These are phyloP conservation scores for Lycaena phlaeas DNA, from an alignment of 2,888 invertebrate genomes.

Conservation along the genomic window DNA sequence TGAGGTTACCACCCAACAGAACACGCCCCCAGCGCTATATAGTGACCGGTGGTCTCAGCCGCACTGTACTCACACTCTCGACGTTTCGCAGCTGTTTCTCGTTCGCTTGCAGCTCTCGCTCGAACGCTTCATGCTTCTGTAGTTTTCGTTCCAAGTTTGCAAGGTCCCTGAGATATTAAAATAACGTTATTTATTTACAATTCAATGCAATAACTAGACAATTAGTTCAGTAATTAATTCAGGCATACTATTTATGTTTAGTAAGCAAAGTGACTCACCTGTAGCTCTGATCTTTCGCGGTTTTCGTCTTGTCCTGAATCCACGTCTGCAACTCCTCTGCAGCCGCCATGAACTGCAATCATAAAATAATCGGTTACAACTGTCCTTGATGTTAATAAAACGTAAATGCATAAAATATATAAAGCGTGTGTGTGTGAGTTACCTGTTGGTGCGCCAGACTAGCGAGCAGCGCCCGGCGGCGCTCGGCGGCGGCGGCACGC, in stretches of 20 bases:
- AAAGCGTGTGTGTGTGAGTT: too few species aligned
- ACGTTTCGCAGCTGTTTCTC: conserved; percentile 92
- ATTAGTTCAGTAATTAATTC: too few species aligned
- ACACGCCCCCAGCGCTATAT: neutral
- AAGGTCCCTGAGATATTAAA: conserved; percentile 75
- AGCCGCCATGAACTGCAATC: conserved; percentile 86
- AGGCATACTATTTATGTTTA: too few species aligned
- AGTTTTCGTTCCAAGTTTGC: conserved; percentile 91
- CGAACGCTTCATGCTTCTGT: conserved; percentile 97
- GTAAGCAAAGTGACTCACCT: conserved; percentile 43
- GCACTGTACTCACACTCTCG: conserved; percentile 74
- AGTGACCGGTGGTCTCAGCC: too few species aligned
- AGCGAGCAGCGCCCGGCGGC: conserved; percentile 82
- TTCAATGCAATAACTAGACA: too few species aligned
- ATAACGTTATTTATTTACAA: too few species aligned
- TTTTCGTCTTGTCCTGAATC: conserved; percentile 93
- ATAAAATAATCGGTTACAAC: too few species aligned
- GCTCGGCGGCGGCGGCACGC: conserved; percentile 80
- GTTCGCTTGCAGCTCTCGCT: conserved; percentile 94
- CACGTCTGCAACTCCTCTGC: conserved; percentile 92
- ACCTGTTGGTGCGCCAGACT: conserved; percentile 88
- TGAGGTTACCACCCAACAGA: neutral
- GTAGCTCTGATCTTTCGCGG: conserved; percentile 94
- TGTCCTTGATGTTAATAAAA: too few species aligned
- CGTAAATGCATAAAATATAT: too few species aligned